Conservation (phyloP, 2,888 invertebrate species). For the Ichneumoninae sp. region DNA sequence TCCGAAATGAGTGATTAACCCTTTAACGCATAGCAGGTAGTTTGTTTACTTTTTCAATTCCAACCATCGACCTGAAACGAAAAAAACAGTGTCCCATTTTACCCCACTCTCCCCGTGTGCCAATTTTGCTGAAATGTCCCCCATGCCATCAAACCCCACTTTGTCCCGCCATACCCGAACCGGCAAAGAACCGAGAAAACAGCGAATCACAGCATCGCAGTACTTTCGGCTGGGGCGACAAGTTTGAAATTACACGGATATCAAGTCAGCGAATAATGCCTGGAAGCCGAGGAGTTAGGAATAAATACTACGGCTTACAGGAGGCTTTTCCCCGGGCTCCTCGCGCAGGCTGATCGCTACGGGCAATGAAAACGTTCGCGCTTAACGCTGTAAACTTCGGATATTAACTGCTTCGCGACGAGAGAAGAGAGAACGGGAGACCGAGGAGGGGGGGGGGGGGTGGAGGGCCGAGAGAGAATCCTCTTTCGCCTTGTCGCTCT, state of each 20-base stretch:
- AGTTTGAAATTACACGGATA: not conserved
- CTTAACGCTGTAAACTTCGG: slow-evolving; percentile 54
- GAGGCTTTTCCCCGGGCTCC: slow-evolving; percentile 9
- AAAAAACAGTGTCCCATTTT: too few species aligned
- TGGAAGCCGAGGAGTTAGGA: not conserved
- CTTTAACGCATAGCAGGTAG: too few species aligned
- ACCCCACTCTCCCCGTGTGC: too few species aligned
- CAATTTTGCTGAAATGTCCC: too few species aligned
- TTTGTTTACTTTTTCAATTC: too few species aligned
- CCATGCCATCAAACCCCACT: too few species aligned
- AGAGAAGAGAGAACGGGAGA: not conserved
- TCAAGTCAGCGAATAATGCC: not conserved
- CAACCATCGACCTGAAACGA: too few species aligned
- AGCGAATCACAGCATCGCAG: too few species aligned
- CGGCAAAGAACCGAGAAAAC: too few species aligned
- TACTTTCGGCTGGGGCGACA: not conserved
- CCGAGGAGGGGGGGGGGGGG: too few species aligned
- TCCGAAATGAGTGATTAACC: too few species aligned
- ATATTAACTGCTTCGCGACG: slow-evolving; percentile 52
- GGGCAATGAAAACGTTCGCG: slow-evolving; percentile 50
- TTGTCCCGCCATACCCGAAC: too few species aligned
- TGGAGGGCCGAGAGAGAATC: slow-evolving; percentile 10
- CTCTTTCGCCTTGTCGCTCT: slow-evolving; percentile 27
- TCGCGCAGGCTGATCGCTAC: slow-evolving; percentile 31
- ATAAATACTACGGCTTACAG: not conserved